Base-by-base conservation (phyloP, 2,888 invertebrate species). In the Protophormia terraenovae region DNA sequence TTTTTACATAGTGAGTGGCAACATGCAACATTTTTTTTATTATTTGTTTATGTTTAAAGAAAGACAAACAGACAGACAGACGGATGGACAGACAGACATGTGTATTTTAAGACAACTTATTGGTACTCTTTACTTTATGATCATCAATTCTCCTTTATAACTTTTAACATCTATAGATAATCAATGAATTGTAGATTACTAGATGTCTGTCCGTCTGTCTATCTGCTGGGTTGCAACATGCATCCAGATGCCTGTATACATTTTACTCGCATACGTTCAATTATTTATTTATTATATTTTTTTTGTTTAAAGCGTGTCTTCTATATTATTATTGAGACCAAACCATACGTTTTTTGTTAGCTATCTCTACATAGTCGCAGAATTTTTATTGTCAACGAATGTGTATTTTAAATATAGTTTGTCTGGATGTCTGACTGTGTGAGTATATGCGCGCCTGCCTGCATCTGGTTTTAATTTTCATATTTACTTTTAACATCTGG, bases 401-500 rank as follows among this genome's bases (percentile, higher is more conserved):
- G 3, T 58, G 19, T 47, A 4, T 47, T 32, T 32, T 32, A 10
- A n/a, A 16, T 16, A n/a, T n/a, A n/a, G 29, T 6, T n/a, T 47
- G 67, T 6, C 58, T 58, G 12, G 10, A 14, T 47, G 29, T 3
- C 55, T 19, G 47, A 22, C 35, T 8, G 4, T 10, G 19, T 24
- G 41, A 38, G 14, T 62, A 10, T 29, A n/a, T 16, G n/a, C 8
- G 24, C 24, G 83, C 41, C 75, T 80, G 84, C 60, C 55, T 80
- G 76, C 80, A 84, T 84, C 60, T 84, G 84, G 71, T 72, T 76
- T 60, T 47, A 72, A 76, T 84, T 84, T 82, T 72, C 41, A 67
- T 67, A 66, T 71, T 38, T 72, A 71, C 72, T 45, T 72, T 60
- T 12, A 82, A 76, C 69, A 82, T 76, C 69, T 69, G 76, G 69